A percentile compares a stretch with the other conserved stretches of the same genome.
Conservation (phyloP, 2,797 vertebrate species). For the Melanotaenia parkinsoni region DNA sequence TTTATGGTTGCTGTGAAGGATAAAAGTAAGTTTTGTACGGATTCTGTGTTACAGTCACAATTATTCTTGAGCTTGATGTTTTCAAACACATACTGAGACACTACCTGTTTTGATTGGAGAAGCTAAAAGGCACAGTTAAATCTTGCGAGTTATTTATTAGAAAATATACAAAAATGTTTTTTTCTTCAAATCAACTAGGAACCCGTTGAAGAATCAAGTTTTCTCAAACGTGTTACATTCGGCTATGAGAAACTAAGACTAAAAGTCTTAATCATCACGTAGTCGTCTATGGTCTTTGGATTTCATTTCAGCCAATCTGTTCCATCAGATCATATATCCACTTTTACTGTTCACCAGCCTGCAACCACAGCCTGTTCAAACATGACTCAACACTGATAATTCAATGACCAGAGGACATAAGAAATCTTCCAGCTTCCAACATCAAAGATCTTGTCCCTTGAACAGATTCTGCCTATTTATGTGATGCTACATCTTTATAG, state of each 20-base stretch:
- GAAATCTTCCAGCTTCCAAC: conserved; percentile 2
- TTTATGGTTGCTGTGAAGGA: background rate
- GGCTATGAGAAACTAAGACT: background rate
- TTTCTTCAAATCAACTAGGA: too few relatives aligned
- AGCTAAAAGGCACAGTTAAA: background rate
- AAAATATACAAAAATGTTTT: background rate
- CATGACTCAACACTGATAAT: background rate
- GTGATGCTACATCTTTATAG: background rate
- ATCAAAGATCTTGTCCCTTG: conserved; percentile 1
- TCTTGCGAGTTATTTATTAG: background rate
- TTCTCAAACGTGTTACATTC: background rate
- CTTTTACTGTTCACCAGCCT: background rate
- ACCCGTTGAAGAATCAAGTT: background rate
- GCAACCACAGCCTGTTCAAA: background rate
- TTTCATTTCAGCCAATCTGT: background rate
- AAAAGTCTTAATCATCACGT: background rate
- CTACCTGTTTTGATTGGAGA: background rate
- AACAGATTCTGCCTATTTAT: conserved; percentile 2
- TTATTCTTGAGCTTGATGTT: background rate
- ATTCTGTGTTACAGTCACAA: background rate
- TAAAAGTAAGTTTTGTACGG: background rate
- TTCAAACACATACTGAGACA: background rate
- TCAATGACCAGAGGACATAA: background rate
- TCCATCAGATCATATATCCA: background rate
- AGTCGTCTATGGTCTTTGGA: background rate